Evolutionary conservation across 2,113 vertebrate genomes (phyloP).

Genomic region (Oryctolagus cuniculus): mOryCun1.1 NC_091436.1:14640501-14641000

Average conservation of each 20-base stretch:
- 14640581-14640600: not conserved
- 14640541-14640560: not conserved
- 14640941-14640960: too few relatives aligned
- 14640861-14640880: not conserved
- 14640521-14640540: not conserved
- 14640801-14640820: not conserved
- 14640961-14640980: too few relatives aligned
- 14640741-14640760: not conserved
- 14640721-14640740: not conserved
- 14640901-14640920: not conserved
- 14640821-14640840: not conserved
- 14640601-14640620: not conserved
- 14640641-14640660: not conserved
- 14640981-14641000: not conserved
- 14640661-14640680: not conserved
- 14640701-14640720: not conserved
- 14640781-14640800: slow-evolving; percentile 33
- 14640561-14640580: not conserved
- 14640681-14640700: not conserved
- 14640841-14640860: slow-evolving; percentile 35
- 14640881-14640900: not conserved
- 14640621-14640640: not conserved
- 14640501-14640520: not conserved
- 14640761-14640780: not conserved
- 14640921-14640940: not conserved